A percentile compares a stretch with the other conserved stretches of the same genome.
These are phyloP conservation scores for Tursiops truncatus DNA, from an alignment of 2,113 vertebrate genomes.

Conservation along the genomic window DNA sequence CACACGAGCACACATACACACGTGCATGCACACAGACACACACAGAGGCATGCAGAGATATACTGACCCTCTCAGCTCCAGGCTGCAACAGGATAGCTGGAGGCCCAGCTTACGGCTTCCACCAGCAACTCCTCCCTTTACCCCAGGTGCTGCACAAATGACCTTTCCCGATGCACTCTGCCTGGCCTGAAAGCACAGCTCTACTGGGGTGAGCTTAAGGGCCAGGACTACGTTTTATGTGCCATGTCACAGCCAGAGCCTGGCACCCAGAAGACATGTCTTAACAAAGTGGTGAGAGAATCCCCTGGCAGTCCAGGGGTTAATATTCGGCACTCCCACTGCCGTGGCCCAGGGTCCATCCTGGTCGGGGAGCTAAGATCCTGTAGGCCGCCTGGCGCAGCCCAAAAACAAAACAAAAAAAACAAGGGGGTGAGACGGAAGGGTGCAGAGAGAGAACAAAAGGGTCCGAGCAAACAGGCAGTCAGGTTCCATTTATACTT, in stretches of 20 bases:
- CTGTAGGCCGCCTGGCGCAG: background rate
- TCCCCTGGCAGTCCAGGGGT: background rate
- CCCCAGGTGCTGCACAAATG: background rate
- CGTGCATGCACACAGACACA: rapidly evolving
- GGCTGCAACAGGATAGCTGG: background rate
- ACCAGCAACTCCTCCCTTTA: background rate
- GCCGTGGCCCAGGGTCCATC: background rate
- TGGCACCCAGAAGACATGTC: background rate
- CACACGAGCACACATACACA: rapidly evolving
- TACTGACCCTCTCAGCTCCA: background rate
- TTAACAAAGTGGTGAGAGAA: background rate
- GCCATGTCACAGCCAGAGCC: background rate
- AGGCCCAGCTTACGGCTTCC: background rate
- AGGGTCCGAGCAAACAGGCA: too few species aligned
- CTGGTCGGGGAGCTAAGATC: background rate
- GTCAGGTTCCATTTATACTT: background rate
- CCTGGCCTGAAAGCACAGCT: background rate
- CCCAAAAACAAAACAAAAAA: too few species aligned
- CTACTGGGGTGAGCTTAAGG: background rate
- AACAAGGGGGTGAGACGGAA: background rate
- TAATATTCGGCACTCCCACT: background rate
- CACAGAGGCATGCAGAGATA: too few species aligned
- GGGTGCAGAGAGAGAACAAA: background rate
- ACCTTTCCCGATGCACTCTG: background rate
- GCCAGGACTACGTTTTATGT: background rate